Base-by-base conservation (phyloP, 2,113 vertebrate genomes). In the Gambusia affinis region DNA sequence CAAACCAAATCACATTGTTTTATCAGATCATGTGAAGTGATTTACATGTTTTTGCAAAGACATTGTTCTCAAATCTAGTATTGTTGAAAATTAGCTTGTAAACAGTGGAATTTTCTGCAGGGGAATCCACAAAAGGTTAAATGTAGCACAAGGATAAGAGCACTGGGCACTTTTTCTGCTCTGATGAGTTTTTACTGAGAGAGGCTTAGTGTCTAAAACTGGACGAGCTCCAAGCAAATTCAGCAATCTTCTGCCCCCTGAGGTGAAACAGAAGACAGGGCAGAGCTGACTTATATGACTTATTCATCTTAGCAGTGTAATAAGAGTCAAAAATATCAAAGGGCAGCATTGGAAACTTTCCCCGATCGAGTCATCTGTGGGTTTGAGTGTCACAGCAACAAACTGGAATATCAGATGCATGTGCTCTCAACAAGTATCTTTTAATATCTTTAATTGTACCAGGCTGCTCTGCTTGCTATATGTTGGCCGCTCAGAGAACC, bases 151-250 rank as follows among this genome's bases (percentile, higher is more conserved):
- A 65, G 44, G 22, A 74, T 73, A 10, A 73, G 47, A 69, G 47
- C 42, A 44, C 19, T 37, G 31, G 60, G 35, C 64, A 12, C 60
- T 47, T 75, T 31, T 67, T 64, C 75, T 75, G 81, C 60, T 7
- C 70, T 65, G 67, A 63, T 67, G 61, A 62, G n/a, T 60, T 60
- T 4, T 67, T 63, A 74, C 19, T 57, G 60, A 84, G 71, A 61
- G 78, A 80, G 67, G 76, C 61, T 64, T 73, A 67, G 70, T 79
- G 79, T 70, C 66, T n/a, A n/a, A 44, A 81, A 62, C 86, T 92
- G 91, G 85, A 91, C n/a, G 8, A 76, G 64, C 73, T 84, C 88
- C 87, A 92, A 82, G 85, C 75, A 70, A 79, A 87, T 87, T 85
- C 86, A 89, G 90, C 87, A 85, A 44, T 85, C 81, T 74, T 51